Percentiles rank a stretch among this genome's conserved stretches.
These are phyloP conservation scores for Botia kubotai DNA, from an alignment of 2,797 vertebrate species.

Conservation along the genomic window DNA sequence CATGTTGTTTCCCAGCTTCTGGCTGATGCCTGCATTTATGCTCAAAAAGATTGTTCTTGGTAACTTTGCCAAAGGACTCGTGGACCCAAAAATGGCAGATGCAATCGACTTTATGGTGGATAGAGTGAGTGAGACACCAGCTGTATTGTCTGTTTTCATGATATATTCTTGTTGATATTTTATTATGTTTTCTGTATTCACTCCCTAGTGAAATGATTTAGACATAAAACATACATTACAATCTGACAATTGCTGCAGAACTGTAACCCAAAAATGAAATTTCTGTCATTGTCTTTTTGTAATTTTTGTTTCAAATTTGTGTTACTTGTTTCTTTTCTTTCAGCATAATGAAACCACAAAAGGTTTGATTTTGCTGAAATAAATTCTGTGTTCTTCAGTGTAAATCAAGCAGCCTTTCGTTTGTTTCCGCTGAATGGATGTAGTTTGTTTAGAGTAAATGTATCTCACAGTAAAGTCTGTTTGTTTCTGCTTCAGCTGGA, in stretches of 20 bases:
- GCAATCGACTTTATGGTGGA: slow-evolving; percentile 99
- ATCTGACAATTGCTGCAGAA: too few species aligned
- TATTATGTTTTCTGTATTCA: too few species aligned
- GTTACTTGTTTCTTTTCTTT: too few species aligned
- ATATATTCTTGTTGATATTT: background rate
- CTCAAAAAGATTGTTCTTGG: slow-evolving; percentile 98
- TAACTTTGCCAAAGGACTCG: slow-evolving; percentile 95
- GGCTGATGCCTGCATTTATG: slow-evolving; percentile 98
- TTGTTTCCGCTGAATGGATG: background rate
- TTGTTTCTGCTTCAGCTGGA: slow-evolving; percentile 83
- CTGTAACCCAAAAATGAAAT: too few species aligned
- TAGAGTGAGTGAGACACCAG: slow-evolving; percentile 80
- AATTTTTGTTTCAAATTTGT: too few species aligned
- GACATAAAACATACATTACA: too few species aligned
- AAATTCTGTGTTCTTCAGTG: too few species aligned
- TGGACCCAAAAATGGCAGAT: slow-evolving; percentile 95
- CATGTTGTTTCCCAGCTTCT: slow-evolving; percentile 83
- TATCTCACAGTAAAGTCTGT: slow-evolving; percentile 23
- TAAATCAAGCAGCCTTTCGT: background rate
- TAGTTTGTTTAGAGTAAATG: slow-evolving; percentile 16
- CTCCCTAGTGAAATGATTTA: too few species aligned
- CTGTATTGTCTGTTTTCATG: background rate
- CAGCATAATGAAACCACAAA: too few species aligned
- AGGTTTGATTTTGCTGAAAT: background rate
- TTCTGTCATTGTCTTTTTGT: too few species aligned